A percentile compares a stretch with the other conserved stretches of the same genome.
Evolutionary conservation across 2,113 vertebrate species (phyloP).

Genomic region (Ondatra zibethicus): DNA sequence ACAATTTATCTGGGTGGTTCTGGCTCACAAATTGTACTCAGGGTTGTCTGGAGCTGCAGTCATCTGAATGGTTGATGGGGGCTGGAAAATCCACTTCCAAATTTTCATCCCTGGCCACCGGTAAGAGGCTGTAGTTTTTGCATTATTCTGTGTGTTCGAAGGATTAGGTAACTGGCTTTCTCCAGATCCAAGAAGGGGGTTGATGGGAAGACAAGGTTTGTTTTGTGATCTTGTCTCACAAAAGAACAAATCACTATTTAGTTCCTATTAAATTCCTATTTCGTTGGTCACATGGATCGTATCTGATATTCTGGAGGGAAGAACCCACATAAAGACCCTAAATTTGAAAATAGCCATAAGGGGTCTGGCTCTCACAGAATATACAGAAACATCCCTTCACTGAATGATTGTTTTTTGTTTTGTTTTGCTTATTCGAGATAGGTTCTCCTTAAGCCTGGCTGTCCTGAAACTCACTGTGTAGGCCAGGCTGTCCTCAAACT

Average conservation of each 20-base stretch:
- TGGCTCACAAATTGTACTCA: not conserved
- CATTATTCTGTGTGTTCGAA: not conserved
- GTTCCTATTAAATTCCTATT: not conserved
- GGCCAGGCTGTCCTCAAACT: not conserved
- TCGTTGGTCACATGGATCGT: not conserved
- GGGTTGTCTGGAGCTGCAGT: not conserved
- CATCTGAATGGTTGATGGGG: not conserved
- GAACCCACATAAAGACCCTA: not conserved
- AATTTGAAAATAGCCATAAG: not conserved
- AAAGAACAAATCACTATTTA: not conserved
- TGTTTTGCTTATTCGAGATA: not conserved
- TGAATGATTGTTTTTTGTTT: not conserved
- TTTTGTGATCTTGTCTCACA: not conserved
- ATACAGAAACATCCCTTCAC: not conserved
- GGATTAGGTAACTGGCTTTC: not conserved
- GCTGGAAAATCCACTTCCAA: not conserved
- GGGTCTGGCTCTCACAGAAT: not conserved
- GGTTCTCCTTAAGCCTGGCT: not conserved
- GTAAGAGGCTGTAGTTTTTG: not conserved
- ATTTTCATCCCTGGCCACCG: not conserved
- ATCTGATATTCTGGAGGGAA: not conserved
- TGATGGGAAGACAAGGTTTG: not conserved
- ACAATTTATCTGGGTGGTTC: conserved; percentile 35
- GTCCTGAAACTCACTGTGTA: not conserved
- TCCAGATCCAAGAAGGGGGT: not conserved